Percentiles rank a stretch among this genome's conserved stretches.
Conservation (phyloP, 2,888 invertebrate species). For the Epinotia nisella region DNA sequence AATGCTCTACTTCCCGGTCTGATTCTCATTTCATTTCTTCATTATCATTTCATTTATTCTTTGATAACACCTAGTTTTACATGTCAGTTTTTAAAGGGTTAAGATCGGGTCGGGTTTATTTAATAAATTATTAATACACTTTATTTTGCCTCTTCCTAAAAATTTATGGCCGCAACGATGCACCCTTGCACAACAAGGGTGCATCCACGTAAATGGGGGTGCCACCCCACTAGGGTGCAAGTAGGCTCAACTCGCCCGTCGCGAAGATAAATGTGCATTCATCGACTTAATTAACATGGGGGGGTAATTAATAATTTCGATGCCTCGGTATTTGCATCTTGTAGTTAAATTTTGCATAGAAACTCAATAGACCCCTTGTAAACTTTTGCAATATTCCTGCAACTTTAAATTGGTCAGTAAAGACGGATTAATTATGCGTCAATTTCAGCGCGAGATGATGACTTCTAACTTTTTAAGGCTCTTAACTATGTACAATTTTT, state of each 20-base stretch:
- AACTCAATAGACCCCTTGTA: background rate
- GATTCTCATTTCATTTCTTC: too few species aligned
- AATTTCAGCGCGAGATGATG: background rate
- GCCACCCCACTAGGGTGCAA: constrained; percentile 54
- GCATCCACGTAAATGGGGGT: constrained; percentile 54
- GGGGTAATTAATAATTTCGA: constrained; percentile 45
- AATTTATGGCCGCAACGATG: constrained; percentile 14
- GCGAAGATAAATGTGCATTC: constrained; percentile 60
- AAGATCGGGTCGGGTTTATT: too few species aligned
- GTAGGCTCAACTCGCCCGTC: constrained; percentile 46
- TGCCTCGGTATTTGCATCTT: constrained; percentile 28
- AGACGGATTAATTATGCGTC: background rate
- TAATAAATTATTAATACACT: constrained; percentile 40
- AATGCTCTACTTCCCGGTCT: too few species aligned
- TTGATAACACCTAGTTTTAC: too few species aligned
- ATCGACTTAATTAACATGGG: constrained; percentile 56
- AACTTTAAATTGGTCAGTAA: background rate
- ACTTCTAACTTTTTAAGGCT: too few species aligned
- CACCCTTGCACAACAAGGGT: constrained; percentile 47
- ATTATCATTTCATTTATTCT: too few species aligned
- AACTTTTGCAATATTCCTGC: background rate
- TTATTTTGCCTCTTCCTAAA: constrained; percentile 19
- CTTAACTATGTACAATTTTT: too few species aligned
- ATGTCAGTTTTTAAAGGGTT: too few species aligned
- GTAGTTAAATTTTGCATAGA: background rate